These are phyloP conservation scores for Gisinianus flammeolus DNA, from an alignment of 2,888 invertebrate species.

Conservation along the genomic window DNA sequence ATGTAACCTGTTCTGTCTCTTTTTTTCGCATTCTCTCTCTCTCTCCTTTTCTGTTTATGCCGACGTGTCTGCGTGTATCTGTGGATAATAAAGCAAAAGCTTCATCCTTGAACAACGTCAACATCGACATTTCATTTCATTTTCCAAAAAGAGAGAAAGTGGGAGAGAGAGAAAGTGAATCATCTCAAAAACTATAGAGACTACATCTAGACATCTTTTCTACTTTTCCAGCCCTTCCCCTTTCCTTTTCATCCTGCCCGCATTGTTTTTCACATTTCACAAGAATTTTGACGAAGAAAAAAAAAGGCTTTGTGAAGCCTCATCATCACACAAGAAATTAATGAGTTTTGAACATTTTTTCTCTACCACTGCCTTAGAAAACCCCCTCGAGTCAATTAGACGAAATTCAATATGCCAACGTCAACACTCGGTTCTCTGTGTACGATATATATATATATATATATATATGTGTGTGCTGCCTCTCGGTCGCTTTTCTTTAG, in stretches of 20 bases:
- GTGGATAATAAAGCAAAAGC: no score
- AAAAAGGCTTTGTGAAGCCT: conserved; percentile 34
- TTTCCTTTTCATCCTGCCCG: conserved; percentile 7
- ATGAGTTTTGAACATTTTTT: conserved; percentile 45
- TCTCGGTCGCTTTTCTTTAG: no score
- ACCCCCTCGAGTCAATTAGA: conserved; percentile 38
- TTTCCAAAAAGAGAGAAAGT: not conserved
- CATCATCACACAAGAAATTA: conserved; percentile 44
- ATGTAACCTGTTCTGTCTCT: not conserved
- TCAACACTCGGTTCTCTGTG: not conserved
- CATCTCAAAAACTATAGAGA: not conserved
- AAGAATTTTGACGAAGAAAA: not conserved
- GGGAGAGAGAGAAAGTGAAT: not conserved
- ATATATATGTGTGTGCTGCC: not conserved
- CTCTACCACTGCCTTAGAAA: conserved; percentile 14
- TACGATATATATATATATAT: not conserved
- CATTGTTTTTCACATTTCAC: not conserved
- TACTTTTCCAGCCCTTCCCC: not conserved
- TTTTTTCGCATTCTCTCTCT: not conserved
- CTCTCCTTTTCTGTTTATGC: not conserved
- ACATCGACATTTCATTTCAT: not conserved
- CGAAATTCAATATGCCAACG: conserved; percentile 34
- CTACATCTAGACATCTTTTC: not conserved
- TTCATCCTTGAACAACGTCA: not conserved
- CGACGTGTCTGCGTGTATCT: no score